A percentile compares a stretch with the other conserved stretches of the same genome.
These are phyloP conservation scores for Cryptus armator DNA, from an alignment of 2,888 invertebrate species.

Conservation along the genomic window DNA sequence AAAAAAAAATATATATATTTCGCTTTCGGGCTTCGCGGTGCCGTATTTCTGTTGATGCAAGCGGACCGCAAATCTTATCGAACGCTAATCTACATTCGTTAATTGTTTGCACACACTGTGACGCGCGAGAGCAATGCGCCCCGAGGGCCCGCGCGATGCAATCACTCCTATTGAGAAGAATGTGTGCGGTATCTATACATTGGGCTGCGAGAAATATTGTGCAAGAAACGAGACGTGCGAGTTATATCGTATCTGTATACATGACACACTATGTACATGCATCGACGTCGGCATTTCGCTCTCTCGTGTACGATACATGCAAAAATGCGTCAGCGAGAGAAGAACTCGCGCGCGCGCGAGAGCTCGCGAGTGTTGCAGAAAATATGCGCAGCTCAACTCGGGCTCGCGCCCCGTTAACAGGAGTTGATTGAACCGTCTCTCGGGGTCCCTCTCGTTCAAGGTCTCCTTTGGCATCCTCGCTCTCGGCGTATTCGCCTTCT, in stretches of 20 bases:
- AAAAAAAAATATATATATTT: conserved; percentile 28
- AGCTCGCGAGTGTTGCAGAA: conserved; percentile 48
- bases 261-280: conserved; percentile 1
- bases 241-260: not conserved
- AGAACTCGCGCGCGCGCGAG: not conserved
- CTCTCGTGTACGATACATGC: conserved; percentile 27
- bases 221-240: conserved; percentile 50
- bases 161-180: not conserved
- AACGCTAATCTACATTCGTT: conserved; percentile 67
- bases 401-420: conserved; percentile 73
- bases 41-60: conserved; percentile 46
- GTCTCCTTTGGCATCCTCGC: conserved; percentile 67
- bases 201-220: conserved; percentile 50
- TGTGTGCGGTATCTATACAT: conserved; percentile 25
- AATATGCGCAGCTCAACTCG: conserved; percentile 57
- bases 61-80: conserved; percentile 56
- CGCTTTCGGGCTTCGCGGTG: conserved; percentile 18
- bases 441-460: conserved; percentile 76
- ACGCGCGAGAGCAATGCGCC: conserved; percentile 64
- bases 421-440: conserved; percentile 80
- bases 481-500: conserved; percentile 3
- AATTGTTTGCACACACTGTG: conserved; percentile 65
- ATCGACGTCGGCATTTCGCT: not conserved
- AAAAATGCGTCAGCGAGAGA: conserved; percentile 48
- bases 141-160: conserved; percentile 3